Percentiles rank a stretch among this genome's conserved stretches.
These are phyloP conservation scores for Megalopta genalis DNA, from an alignment of 1,140 invertebrate species.

Conservation along the genomic window DNA sequence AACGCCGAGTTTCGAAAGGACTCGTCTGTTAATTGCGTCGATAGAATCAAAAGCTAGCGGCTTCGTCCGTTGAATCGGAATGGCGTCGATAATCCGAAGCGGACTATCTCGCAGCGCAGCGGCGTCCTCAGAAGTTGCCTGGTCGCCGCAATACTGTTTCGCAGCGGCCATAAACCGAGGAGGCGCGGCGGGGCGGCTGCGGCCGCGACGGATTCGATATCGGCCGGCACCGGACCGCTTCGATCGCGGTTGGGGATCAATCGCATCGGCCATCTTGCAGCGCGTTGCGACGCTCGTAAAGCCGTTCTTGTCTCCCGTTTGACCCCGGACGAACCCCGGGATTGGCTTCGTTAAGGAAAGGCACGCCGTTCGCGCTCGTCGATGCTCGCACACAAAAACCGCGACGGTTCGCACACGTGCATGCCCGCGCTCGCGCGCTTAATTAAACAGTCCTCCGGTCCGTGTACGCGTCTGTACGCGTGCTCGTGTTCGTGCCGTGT, in stretches of 20 bases:
- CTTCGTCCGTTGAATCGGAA: neutral
- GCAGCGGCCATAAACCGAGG: constrained; percentile 3
- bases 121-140: neutral
- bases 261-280: constrained; percentile 41
- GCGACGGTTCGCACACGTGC: neutral
- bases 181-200: neutral
- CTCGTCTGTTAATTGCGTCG: no score
- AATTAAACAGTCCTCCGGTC: neutral
- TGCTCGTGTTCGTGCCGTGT: neutral
- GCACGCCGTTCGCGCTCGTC: constrained; percentile 26
- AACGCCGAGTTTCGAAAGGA: no score
- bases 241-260: constrained; percentile 32
- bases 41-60: no score
- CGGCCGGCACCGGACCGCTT: neutral
- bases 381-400: constrained; percentile 33
- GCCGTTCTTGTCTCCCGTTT: constrained; percentile 45
- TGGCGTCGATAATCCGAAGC: neutral
- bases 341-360: constrained; percentile 66
- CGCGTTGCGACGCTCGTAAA: neutral
- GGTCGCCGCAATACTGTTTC: neutral
- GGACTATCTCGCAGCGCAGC: neutral
- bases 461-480: neutral
- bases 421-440: neutral
- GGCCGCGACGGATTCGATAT: neutral
- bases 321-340: constrained; percentile 54